Percentiles rank a stretch among this genome's conserved stretches.
These are phyloP conservation scores for Mizuhopecten yessoensis DNA, from an alignment of 1,140 invertebrate genomes.

Conservation along the genomic window DNA sequence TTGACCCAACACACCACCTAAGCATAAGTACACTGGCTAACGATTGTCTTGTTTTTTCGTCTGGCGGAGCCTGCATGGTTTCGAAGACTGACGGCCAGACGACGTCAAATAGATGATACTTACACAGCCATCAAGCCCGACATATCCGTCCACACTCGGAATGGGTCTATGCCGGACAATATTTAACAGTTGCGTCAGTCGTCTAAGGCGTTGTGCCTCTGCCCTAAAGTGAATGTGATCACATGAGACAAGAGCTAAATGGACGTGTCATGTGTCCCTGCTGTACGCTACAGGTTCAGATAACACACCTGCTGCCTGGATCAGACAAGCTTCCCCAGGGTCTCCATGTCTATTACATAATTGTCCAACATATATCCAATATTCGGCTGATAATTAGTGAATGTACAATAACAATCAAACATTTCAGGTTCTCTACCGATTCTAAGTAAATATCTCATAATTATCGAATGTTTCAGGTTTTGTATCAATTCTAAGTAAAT, in stretches of 20 bases:
- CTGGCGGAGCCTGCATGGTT: slow-evolving; percentile 5
- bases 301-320: neutral
- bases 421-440: no score
- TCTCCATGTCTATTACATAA: neutral
- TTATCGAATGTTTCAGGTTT: no score
- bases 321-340: neutral
- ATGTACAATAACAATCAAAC: no score
- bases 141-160: neutral
- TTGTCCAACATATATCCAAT: no score
- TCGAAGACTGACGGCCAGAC: slow-evolving; percentile 15
- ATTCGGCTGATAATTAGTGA: no score
- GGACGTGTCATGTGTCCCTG: neutral
- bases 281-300: neutral
- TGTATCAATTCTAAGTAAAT: no score
- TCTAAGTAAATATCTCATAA: no score
- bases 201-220: neutral
- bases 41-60: neutral
- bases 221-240: neutral
- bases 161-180: neutral
- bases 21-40: neutral
- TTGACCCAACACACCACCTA: neutral
- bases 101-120: slow-evolving; percentile 32
- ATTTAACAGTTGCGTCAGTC: neutral
- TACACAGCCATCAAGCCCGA: neutral
- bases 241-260: neutral